Evolutionary conservation across 2,888 invertebrate genomes (phyloP), one percentile per base, ranked within the genome.

Genomic region (Eupsilia transversa): DNA sequence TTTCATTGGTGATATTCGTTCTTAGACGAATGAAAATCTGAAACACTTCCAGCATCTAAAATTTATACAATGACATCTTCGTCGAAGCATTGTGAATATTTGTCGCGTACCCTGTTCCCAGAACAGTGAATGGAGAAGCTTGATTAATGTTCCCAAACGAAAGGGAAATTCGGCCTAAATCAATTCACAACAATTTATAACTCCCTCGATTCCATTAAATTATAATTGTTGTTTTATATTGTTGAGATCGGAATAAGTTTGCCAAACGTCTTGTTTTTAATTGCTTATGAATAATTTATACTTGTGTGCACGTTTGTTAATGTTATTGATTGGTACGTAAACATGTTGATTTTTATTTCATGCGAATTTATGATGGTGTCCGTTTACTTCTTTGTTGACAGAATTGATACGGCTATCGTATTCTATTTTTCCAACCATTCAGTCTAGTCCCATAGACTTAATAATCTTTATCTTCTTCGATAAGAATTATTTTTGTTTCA

Each of bases 121-220:
- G 79, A 85, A 83, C 86, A 85, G 88, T 86, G 86, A 90, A 90
- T 89, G 66, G 86, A 77, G 80, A 63, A 72, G 72, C 74, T 88
- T 89, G 90, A 91, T 92, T 91, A 91, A 91, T 91, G 87, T 85
- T 82, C 80, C 76, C 77, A 77, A 85, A 75, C 82, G 85, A 88
- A 87, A 86, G 83, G 85, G 83, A 89, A 87, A 87, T 87, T 88
- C 82, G 77, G 83, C 81, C 83, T 88, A 87, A 91, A 91, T 90
- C 92, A 90, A 91, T 91, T 91, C 84, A 79, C 79, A 82, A 87
- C 86, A 87, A 91, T 91, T 91, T 90, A 90, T 90, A 89, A 88
- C 85, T 86, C 83, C 74, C 86, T 83, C 83, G 86, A 87, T 89
- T 89, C 88, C 83, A 86, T 89, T 90, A 87, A 85, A 87, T 84